Base-by-base conservation (phyloP, 2,888 invertebrate genomes). In the Thera obeliscata region DNA sequence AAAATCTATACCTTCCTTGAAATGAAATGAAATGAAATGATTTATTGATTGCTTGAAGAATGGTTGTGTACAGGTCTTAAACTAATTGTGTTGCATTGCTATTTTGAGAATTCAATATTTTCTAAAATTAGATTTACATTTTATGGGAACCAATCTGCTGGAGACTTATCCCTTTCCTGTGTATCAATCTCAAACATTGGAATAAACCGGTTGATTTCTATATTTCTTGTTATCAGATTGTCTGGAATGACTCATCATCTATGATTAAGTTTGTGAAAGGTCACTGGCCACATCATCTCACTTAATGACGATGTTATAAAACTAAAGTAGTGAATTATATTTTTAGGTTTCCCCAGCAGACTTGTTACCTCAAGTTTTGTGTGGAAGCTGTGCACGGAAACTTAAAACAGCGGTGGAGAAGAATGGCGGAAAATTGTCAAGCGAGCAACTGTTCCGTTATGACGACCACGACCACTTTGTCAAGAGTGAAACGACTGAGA, bases 321-420 rank as follows among this genome's bases (percentile, higher is more conserved):
- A 83, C 80, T 85, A 77, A 85, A 79, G 61, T 75, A 78, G 75
- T 81, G 50, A 80, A 80, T 81, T 78, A 75, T 81, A 76, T 81
- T 94, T 93, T 79, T 91, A 97, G 97, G 96, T 97, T 74, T 95
- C 96, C 79, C 95, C 96, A 84, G 95, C 94, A 81, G 97, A 97
- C 89, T 94, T 95, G 80, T 94, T 97, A 84, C 97, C 97, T 77
- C 95, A 96, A 79, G 95, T 96, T 79, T 95, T 97, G 76, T 97
- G 97, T 91, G 95, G 95, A 72, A 95, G 95, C 77, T 97, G 97
- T 92, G 95, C 95, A 78, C 95, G 95, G 81, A 97, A 97, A 86
- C 94, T 97, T 80, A n/a, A n/a, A n/a, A n/a, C n/a, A n/a, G n/a
- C n/a, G n/a, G n/a, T n/a, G n/a, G n/a, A n/a, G n/a, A n/a, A n/a